phyloP scores from a whole-genome alignment of 2,797 vertebrate genomes.

The Alectoris magna region DNA sequence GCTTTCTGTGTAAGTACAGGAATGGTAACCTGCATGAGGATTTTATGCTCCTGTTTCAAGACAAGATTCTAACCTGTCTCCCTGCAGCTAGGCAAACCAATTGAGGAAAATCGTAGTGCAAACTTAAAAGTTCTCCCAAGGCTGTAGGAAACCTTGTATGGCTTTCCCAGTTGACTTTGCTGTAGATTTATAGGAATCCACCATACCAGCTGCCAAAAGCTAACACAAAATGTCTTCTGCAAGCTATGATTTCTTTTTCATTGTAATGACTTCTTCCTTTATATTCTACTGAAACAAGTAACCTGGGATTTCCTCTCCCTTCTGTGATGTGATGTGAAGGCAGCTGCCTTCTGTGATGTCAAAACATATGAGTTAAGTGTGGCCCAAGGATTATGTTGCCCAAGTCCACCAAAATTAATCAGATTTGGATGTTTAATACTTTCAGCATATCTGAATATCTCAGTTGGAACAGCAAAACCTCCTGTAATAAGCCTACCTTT shows the following conservation, averaged over 20 bases:
- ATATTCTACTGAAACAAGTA: slow-evolving; percentile 52
- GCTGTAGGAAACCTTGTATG: not conserved
- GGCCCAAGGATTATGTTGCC: slow-evolving; percentile 4
- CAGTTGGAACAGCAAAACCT: not conserved
- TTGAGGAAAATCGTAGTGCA: not conserved
- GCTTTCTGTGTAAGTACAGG: not conserved
- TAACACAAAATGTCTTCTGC: slow-evolving; percentile 53
- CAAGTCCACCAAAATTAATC: slow-evolving; percentile 34
- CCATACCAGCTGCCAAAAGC: slow-evolving; percentile 2
- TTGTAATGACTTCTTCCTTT: slow-evolving; percentile 59
- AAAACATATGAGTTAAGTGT: slow-evolving; percentile 8
- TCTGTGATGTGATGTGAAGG: too few species aligned
- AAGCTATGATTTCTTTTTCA: slow-evolving; percentile 51
- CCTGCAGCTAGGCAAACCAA: not conserved
- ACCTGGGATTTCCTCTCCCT: slow-evolving; percentile 57
- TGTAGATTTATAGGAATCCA: slow-evolving; percentile 46
- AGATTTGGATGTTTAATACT: slow-evolving; percentile 1
- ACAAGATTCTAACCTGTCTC: accelerated
- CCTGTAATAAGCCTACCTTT: not conserved
- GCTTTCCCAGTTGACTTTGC: not conserved
- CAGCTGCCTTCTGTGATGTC: slow-evolving; percentile 57
- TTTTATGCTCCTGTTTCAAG: not conserved
- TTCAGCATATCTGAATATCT: slow-evolving; percentile 7
- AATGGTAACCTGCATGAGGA: not conserved
- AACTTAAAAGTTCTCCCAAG: not conserved